These are phyloP conservation scores for Pyrgus malvae DNA, from an alignment of 2,888 invertebrate genomes.

Conservation along the genomic window DNA sequence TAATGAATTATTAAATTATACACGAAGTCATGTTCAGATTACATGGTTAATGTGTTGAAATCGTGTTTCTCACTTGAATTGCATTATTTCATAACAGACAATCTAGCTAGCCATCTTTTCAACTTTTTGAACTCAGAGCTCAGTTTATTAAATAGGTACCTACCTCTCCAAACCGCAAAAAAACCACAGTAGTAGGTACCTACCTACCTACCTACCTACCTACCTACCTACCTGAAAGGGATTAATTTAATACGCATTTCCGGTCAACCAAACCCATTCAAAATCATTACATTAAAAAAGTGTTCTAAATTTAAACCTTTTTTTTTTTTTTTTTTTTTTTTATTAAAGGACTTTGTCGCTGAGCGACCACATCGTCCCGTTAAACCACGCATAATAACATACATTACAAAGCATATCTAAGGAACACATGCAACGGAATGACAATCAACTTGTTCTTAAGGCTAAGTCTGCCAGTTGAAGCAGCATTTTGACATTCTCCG, in stretches of 20 bases:
- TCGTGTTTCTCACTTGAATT: constrained; percentile 2
- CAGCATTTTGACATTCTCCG: too few species aligned
- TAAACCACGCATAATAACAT: too few species aligned
- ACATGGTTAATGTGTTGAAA: constrained; percentile 13
- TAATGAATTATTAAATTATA: constrained; percentile 23
- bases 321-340: too few species aligned
- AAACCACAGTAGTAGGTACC: not conserved
- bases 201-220: not conserved
- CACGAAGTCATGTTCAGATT: constrained; percentile 19
- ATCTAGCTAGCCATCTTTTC: not conserved
- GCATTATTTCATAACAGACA: not conserved
- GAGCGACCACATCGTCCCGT: too few species aligned
- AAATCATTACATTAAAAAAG: not conserved
- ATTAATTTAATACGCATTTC: constrained; percentile 1
- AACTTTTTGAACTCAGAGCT: too few species aligned
- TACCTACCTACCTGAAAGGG: not conserved
- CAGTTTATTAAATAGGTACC: not conserved
- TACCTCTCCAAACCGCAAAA: not conserved
- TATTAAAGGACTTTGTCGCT: not conserved
- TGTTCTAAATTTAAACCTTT: not conserved
- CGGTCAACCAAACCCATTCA: constrained; percentile 6
- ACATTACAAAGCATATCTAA: too few species aligned
- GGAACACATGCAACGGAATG: too few species aligned
- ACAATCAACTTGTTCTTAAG: too few species aligned
- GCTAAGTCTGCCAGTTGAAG: too few species aligned